phyloP scores from a whole-genome alignment of 2,797 vertebrate species.

The Malurus leucopterus region DNA sequence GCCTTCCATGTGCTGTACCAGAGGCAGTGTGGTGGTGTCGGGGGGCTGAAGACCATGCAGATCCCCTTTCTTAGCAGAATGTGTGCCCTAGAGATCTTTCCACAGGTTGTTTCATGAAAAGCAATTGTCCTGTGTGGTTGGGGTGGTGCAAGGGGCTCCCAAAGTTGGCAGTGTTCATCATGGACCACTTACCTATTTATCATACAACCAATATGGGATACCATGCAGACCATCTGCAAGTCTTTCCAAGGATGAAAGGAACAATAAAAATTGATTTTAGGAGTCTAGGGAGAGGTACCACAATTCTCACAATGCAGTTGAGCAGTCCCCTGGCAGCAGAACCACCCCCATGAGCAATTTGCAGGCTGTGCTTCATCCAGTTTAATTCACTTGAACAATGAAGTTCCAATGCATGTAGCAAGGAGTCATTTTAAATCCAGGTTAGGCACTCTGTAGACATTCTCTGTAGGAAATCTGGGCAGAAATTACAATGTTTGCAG shows the following conservation, averaged over 20 bases:
- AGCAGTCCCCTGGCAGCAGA: constrained; percentile 2
- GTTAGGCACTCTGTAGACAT: not conserved
- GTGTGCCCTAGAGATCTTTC: not conserved
- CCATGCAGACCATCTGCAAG: constrained; percentile 61
- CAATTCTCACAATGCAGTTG: not conserved
- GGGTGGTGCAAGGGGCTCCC: not conserved
- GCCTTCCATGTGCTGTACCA: not conserved
- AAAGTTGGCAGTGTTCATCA: not conserved
- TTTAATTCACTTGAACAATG: not conserved
- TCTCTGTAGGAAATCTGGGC: not conserved
- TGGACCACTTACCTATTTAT: constrained; percentile 55
- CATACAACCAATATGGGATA: constrained; percentile 58
- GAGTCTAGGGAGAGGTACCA: constrained; percentile 37
- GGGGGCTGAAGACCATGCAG: not conserved
- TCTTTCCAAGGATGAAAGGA: constrained; percentile 60
- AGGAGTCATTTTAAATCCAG: not conserved
- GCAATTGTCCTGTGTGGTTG: not conserved
- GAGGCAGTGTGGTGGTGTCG: not conserved
- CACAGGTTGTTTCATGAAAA: not conserved
- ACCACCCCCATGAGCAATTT: not conserved
- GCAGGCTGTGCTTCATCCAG: not conserved
- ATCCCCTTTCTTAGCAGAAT: not conserved
- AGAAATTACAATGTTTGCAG: not conserved
- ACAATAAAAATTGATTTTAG: constrained; percentile 57
- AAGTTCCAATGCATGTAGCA: not conserved